A percentile compares a stretch with the other conserved stretches of the same genome.
phyloP scores from a whole-genome alignment of 2,797 vertebrate genomes.

The Epinephelus awoara region DNA sequence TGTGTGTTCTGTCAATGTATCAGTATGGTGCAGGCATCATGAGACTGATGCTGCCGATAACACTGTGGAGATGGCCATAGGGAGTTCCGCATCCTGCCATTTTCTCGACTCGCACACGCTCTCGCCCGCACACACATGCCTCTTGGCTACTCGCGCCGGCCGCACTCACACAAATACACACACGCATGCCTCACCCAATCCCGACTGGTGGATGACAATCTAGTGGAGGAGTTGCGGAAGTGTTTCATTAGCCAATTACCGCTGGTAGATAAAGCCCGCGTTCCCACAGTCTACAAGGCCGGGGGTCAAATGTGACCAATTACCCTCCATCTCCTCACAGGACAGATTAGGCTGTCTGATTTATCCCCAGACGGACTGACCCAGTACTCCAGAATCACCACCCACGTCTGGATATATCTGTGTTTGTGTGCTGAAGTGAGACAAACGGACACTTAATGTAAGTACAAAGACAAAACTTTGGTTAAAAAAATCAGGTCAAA shows the following conservation, averaged over 20 bases:
- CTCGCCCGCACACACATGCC: slow-evolving; percentile 52
- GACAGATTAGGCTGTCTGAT: slow-evolving; percentile 83
- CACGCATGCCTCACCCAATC: slow-evolving; percentile 66
- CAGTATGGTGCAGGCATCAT: slow-evolving; percentile 62
- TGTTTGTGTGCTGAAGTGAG: background rate
- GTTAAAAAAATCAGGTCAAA: slow-evolving; percentile 10
- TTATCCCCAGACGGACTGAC: slow-evolving; percentile 82
- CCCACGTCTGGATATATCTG: slow-evolving; percentile 70
- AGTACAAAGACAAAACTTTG: background rate
- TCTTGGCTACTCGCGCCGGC: slow-evolving; percentile 58
- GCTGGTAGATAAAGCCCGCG: slow-evolving; percentile 83
- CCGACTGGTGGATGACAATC: slow-evolving; percentile 77
- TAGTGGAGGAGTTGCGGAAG: slow-evolving; percentile 83
- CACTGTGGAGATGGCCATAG: slow-evolving; percentile 72
- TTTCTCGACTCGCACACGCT: slow-evolving; percentile 73
- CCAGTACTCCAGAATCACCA: slow-evolving; percentile 70
- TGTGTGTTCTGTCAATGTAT: slow-evolving; percentile 74
- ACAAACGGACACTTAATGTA: background rate
- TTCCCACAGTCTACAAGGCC: slow-evolving; percentile 84
- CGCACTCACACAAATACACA: slow-evolving; percentile 60
- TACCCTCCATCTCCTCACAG: slow-evolving; percentile 82
- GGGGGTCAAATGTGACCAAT: slow-evolving; percentile 87
- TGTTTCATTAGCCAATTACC: slow-evolving; percentile 90
- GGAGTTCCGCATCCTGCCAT: slow-evolving; percentile 86
- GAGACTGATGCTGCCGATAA: slow-evolving; percentile 78